phyloP scores from a whole-genome alignment of 2,797 vertebrate genomes.

The Enteromius unitaeniatus region DNA sequence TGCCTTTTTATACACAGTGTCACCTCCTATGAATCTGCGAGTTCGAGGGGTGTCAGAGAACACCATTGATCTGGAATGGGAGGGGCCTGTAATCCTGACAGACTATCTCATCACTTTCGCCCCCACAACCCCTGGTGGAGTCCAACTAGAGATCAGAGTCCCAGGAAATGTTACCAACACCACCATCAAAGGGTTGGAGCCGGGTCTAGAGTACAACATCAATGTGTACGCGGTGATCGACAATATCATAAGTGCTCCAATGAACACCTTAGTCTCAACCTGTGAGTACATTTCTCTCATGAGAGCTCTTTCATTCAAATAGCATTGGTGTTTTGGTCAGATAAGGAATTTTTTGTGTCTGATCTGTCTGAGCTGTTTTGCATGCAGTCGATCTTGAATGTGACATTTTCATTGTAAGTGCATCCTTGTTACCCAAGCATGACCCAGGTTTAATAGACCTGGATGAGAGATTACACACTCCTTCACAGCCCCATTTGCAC shows the following conservation, averaged over 20 bases:
- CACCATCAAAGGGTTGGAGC: slow-evolving; percentile 87
- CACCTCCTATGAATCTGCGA: slow-evolving; percentile 87
- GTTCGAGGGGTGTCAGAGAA: slow-evolving; percentile 85
- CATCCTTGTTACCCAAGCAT: slow-evolving; percentile 18
- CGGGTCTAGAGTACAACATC: slow-evolving; percentile 92
- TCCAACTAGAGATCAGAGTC: slow-evolving; percentile 89
- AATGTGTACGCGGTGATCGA: slow-evolving; percentile 91
- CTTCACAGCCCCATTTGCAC: neutral
- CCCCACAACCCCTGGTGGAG: slow-evolving; percentile 81
- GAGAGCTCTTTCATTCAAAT: slow-evolving; percentile 23
- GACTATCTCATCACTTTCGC: slow-evolving; percentile 93
- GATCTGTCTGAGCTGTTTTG: slow-evolving; percentile 27
- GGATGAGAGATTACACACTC: slow-evolving; percentile 12
- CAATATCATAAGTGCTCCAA: slow-evolving; percentile 85
- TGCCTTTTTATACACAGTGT: slow-evolving; percentile 78
- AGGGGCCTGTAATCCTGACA: slow-evolving; percentile 84
- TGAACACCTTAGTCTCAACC: slow-evolving; percentile 86
- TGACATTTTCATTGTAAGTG: slow-evolving; percentile 37
- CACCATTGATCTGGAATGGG: slow-evolving; percentile 91
- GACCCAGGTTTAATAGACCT: slow-evolving; percentile 28
- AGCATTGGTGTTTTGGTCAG: slow-evolving; percentile 17
- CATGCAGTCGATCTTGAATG: neutral
- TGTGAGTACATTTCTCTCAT: slow-evolving; percentile 81
- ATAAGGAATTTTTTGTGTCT: neutral
- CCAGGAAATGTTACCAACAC: slow-evolving; percentile 87